Base-by-base conservation (phyloP, 2,888 invertebrate genomes). In the Cryptocephalus moraei region DNA sequence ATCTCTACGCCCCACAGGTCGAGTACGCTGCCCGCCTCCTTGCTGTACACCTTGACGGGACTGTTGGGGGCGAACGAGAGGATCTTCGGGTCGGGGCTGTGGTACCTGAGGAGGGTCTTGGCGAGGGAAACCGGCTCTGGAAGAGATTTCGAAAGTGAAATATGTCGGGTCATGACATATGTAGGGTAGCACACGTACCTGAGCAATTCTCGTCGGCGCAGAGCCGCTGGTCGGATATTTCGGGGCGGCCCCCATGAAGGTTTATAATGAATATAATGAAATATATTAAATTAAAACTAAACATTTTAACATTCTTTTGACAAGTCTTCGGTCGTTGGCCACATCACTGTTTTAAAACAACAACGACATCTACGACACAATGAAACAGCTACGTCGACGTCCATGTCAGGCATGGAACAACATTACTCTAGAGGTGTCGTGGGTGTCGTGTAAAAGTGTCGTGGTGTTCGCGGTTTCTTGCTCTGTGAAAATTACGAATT, bases 201-300 rank as follows among this genome's bases (percentile, higher is more conserved):
- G 76, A 75, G 70, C 88, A 88, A 65, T 79, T 70, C 67, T 74
- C 69, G 72, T 87, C 81, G 58, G 74, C 82, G 76, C 88, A 88
- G 63, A 77, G 71, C 62, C 83, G 77, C 70, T 80, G 79, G 65
- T 84, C 79, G 46, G 85, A 82, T 61, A 80, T 71, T 69, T 73
- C 69, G 63, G 74, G 60, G 55, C 61, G 55, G 44, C 56, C 53
- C 54, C 50, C 51, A 56, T 56, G 55, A 49, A 64, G 56, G 59
- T 60, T 61, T 61, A 67, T 56, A 46, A 63, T 57, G 63, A 69
- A 62, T 65, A 68, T 61, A 61, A 66, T 58, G 61, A 66, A 58
- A 60, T 57, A 66, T 60, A 63, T 59, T 56, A 62, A 57, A 62
- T 64, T 63, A 67, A 65, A 64, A 62, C 59, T 66, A 66, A 54